Evolutionary conservation across 2,888 invertebrate genomes (phyloP).

Genomic region (Calliopum simillimum): DNA sequence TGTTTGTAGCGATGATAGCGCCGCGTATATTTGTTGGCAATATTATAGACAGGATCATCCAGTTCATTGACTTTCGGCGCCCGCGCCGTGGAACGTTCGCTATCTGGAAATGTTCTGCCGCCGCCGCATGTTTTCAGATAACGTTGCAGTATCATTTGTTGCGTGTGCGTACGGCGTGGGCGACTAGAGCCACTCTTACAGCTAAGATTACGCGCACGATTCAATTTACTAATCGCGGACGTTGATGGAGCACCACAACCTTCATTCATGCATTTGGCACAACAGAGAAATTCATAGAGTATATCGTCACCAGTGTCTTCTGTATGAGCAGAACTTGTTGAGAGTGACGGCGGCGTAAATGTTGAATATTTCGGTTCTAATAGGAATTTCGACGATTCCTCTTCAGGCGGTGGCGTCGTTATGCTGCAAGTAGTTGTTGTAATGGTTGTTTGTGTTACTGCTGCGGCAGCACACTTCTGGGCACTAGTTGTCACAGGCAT

Average conservation of each 20-base stretch:
- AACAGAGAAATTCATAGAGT: constrained; percentile 67
- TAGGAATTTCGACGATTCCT: constrained; percentile 50
- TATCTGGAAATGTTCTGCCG: constrained; percentile 22
- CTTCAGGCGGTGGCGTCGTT: constrained; percentile 37
- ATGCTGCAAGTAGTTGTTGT: constrained; percentile 36
- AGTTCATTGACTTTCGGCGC: constrained; percentile 35
- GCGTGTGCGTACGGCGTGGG: constrained; percentile 42
- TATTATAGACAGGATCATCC: constrained; percentile 62
- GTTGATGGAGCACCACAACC: constrained; percentile 38
- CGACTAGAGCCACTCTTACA: neutral
- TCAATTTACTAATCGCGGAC: constrained; percentile 39
- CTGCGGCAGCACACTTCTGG: constrained; percentile 9
- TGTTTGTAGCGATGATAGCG: constrained; percentile 56
- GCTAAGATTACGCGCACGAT: constrained; percentile 6
- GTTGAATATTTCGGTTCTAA: constrained; percentile 64
- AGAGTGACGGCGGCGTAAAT: constrained; percentile 47
- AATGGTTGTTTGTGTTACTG: constrained; percentile 9
- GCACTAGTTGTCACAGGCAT: constrained; percentile 59
- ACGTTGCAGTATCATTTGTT: constrained; percentile 52
- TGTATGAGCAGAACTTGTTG: neutral
- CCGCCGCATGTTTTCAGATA: constrained; percentile 54
- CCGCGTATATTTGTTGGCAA: constrained; percentile 63
- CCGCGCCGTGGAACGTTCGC: constrained; percentile 14
- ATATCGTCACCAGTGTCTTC: constrained; percentile 53
- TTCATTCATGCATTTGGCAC: constrained; percentile 67